phyloP scores from a whole-genome alignment of 2,113 vertebrate genomes.

The Maccullochella peelii region DNA sequence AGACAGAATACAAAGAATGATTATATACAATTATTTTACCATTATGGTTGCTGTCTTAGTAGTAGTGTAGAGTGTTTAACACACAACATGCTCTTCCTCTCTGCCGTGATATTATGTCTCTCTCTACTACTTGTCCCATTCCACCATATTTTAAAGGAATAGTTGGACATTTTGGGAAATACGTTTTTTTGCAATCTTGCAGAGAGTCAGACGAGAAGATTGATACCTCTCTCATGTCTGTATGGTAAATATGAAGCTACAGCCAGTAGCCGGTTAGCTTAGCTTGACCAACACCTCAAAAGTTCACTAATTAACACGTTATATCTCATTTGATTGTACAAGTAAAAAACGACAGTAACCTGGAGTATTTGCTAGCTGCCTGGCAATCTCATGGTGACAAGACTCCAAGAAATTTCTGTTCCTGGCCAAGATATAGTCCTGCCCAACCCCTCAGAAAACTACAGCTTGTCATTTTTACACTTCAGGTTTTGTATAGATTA shows the following conservation, averaged over 20 bases:
- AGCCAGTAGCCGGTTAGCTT: neutral
- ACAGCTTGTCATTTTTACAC: neutral
- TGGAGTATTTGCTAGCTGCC: neutral
- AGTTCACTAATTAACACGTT: no score
- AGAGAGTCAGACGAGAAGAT: neutral
- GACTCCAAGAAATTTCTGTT: neutral
- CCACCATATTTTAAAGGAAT: neutral
- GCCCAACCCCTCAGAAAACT: neutral
- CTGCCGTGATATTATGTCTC: neutral
- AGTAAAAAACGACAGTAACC: neutral
- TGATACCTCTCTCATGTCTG: neutral
- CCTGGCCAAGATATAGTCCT: neutral
- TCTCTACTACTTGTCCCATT: neutral
- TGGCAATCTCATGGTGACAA: neutral
- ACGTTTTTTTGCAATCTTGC: neutral
- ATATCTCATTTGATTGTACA: no score
- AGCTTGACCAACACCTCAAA: neutral
- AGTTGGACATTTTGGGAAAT: neutral
- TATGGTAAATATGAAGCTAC: neutral
- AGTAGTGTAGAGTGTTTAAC: constrained; percentile 1
- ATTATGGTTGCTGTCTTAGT: constrained; percentile 3
- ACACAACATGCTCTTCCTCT: neutral
- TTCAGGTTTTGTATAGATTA: neutral
- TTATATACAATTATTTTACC: constrained; percentile 52
- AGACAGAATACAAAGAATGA: constrained; percentile 35